Evolutionary conservation across 2,797 vertebrate species (phyloP).

Genomic region (Carcharodon carcharias): DNA sequence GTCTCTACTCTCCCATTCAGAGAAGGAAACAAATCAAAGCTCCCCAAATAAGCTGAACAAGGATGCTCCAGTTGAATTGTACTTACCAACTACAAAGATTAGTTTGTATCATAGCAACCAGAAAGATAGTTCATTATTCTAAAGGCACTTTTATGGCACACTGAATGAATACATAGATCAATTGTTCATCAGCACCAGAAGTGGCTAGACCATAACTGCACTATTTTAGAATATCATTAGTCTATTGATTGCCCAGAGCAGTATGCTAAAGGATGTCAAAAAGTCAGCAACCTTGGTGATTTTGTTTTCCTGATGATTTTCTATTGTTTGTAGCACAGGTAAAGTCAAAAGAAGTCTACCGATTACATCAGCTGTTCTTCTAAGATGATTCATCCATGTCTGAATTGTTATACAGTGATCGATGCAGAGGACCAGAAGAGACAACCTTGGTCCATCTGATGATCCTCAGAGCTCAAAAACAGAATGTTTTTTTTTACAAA

Average conservation of each 20-base stretch:
- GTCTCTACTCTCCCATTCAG: background rate
- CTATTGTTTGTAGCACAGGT: background rate
- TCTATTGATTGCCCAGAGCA: background rate
- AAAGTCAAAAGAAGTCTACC: slow-evolving; percentile 3
- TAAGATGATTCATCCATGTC: background rate
- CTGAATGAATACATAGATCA: slow-evolving; percentile 20
- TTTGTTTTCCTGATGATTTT: background rate
- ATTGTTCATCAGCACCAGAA: background rate
- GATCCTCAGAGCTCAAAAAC: background rate
- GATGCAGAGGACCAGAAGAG: background rate
- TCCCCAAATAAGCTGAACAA: background rate
- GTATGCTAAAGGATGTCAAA: background rate
- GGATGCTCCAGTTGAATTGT: background rate
- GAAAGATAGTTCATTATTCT: slow-evolving; percentile 19
- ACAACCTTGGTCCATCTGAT: background rate
- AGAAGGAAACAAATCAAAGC: slow-evolving; percentile 1
- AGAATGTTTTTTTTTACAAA: background rate
- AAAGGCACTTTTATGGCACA: slow-evolving; percentile 4
- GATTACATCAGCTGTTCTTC: background rate
- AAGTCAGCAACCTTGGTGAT: background rate
- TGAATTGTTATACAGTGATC: background rate
- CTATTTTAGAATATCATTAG: background rate
- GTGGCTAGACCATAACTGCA: background rate
- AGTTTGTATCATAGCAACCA: slow-evolving; percentile 10
- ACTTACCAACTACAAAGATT: slow-evolving; percentile 20